These are phyloP conservation scores for Mus caroli DNA, from an alignment of 2,797 vertebrate species.

Conservation along the genomic window DNA sequence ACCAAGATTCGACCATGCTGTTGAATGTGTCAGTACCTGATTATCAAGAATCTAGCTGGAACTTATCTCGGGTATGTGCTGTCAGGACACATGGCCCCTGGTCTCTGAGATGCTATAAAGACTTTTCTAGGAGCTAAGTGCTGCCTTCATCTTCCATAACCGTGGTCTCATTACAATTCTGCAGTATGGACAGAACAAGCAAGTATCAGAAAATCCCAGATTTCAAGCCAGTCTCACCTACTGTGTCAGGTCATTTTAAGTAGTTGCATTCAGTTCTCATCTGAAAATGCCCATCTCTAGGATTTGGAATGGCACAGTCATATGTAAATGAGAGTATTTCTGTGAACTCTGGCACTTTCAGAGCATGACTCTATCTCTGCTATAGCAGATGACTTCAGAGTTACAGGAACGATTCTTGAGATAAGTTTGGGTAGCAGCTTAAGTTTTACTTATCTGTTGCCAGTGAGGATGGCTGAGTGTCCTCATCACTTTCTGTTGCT, in stretches of 20 bases:
- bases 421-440: background rate
- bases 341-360: background rate
- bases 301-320: background rate
- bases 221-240: background rate
- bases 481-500: background rate
- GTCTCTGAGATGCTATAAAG: background rate
- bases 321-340: background rate
- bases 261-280: background rate
- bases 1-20: slow-evolving; percentile 69
- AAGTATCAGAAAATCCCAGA: background rate
- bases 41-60: background rate
- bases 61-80: background rate
- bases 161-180: background rate
- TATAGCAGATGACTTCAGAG: background rate
- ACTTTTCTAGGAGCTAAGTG: background rate
- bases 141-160: background rate
- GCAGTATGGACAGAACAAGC: background rate
- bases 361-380: background rate
- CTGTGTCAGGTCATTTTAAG: background rate
- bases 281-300: background rate
- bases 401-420: background rate
- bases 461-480: background rate
- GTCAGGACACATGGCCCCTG: background rate
- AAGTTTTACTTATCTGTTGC: background rate
- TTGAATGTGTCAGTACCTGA: slow-evolving; percentile 36